These are phyloP conservation scores for Ectropis grisescens DNA, from an alignment of 1,140 invertebrate genomes.

Conservation along the genomic window DNA sequence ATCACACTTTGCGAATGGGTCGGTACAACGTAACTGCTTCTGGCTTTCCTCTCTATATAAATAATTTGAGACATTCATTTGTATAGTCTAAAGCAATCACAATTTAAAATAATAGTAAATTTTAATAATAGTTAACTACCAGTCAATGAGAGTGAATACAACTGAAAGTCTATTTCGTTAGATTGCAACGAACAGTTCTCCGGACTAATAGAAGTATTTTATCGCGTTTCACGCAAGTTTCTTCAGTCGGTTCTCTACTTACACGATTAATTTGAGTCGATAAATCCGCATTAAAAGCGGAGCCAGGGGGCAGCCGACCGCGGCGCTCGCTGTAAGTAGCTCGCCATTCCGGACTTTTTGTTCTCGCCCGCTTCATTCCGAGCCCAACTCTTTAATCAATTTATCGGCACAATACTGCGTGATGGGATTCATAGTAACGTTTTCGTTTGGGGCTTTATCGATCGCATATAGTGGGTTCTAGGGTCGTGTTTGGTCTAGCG, in stretches of 20 bases:
- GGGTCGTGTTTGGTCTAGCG: conserved; percentile 17
- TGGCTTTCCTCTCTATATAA: too few relatives aligned
- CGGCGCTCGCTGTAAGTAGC: conserved; percentile 39
- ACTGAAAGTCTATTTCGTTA: conserved; percentile 31
- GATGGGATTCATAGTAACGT: conserved; percentile 8
- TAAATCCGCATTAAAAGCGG: conserved; percentile 65
- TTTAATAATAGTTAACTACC: too few relatives aligned
- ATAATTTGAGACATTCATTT: too few relatives aligned
- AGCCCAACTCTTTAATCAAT: conserved; percentile 20
- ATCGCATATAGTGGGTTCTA: conserved; percentile 17
- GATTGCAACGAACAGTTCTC: conserved; percentile 33
- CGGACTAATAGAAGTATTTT: conserved; percentile 42
- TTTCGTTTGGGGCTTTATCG: conserved; percentile 19
- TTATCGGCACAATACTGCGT: too few relatives aligned
- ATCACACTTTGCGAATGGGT: too few relatives aligned
- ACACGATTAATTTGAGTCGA: conserved; percentile 66
- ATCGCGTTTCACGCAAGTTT: conserved; percentile 59
- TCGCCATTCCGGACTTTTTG: conserved; percentile 45
- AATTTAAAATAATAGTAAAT: too few relatives aligned
- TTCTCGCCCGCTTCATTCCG: conserved; percentile 29
- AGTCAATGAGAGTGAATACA: too few relatives aligned
- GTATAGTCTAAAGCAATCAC: too few relatives aligned
- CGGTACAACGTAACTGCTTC: too few relatives aligned
- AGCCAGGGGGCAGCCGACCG: conserved; percentile 44
- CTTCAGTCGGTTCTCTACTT: conserved; percentile 45